Evolutionary conservation across 2,113 vertebrate genomes (phyloP), one percentile per base, ranked within the genome.

Genomic region (Takifugu bimaculatus): DNA sequence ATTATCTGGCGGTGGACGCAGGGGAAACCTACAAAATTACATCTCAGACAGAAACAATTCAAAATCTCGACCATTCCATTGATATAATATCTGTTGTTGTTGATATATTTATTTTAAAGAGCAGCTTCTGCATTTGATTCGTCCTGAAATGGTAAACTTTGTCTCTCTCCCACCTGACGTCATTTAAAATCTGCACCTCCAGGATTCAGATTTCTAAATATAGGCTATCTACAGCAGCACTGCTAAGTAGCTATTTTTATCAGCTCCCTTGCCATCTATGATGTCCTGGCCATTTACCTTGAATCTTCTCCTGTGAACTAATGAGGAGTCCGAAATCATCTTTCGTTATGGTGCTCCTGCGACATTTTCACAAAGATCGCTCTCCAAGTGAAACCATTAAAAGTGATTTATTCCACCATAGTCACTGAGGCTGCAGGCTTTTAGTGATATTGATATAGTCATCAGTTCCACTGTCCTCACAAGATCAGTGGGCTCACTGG

Each of bases 161-260:
- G 48, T 49, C 44, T 50, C 15, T 13, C 55, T 6, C 32, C 67
- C 60, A 60, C 43, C 66, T 70, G 52, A 45, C 57, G 39, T 60
- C 28, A 60, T 60, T 49, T 39, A 51, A 70, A 54, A 42, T 20
- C 6, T 68, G 68, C 63, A 68, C 48, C 32, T 57, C n/a, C 48
- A 26, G 64, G 12, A 48, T 53, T 66, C 11, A 20, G 6, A 2
- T 3, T 2, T 2, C 50, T 65, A 60, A 66, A 65, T 65, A 65
- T 72, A 77, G 58, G 51, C n/a, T 4, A 9, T 4, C 6, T 49
- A 58, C 60, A 53, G 26, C 60, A 35, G 47, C 15, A 47, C 29
- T 26, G 50, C 35, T 12, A 9, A 29, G 20, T 2, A 49, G 27
- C 26, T 67, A 56, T 72, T 57, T 54, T 59, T 53, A 69, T 45